A percentile compares a stretch with the other conserved stretches of the same genome.
phyloP scores from a whole-genome alignment of 2,113 vertebrate genomes.

The Bos indicus region DNA sequence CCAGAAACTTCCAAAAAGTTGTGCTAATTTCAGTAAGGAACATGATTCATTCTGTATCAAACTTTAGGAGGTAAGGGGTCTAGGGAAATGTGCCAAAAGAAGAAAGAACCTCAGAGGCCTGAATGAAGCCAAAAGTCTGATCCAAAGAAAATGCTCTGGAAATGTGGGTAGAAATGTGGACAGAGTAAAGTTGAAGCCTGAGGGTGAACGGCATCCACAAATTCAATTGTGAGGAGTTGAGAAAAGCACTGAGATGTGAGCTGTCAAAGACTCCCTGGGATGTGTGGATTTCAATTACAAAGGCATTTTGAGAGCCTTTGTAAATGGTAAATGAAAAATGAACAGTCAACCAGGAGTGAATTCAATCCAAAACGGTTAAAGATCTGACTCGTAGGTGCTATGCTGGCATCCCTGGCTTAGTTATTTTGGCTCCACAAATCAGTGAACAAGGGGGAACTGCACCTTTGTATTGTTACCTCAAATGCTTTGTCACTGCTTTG shows the following conservation, averaged over 20 bases:
- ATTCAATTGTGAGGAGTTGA: neutral
- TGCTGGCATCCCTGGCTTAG: neutral
- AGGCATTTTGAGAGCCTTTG: neutral
- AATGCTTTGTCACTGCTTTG: constrained; percentile 33
- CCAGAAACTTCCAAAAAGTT: neutral
- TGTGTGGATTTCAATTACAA: neutral
- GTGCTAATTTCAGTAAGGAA: neutral
- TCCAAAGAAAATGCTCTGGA: neutral
- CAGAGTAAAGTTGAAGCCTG: neutral
- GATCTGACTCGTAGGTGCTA: neutral
- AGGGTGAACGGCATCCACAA: neutral
- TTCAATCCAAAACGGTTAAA: neutral
- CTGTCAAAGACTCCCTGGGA: neutral
- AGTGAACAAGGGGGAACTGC: neutral
- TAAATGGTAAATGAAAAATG: neutral
- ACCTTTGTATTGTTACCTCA: neutral
- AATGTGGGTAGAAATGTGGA: neutral
- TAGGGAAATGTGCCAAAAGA: neutral
- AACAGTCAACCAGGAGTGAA: neutral
- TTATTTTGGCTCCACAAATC: neutral
- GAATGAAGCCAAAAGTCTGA: constrained; percentile 13
- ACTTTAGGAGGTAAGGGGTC: neutral
- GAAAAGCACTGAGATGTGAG: neutral
- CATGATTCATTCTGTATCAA: neutral
- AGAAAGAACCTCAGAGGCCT: neutral